Evolutionary conservation across 2,888 invertebrate species (phyloP).

Genomic region (Trichogramma dendrolimi): DNA sequence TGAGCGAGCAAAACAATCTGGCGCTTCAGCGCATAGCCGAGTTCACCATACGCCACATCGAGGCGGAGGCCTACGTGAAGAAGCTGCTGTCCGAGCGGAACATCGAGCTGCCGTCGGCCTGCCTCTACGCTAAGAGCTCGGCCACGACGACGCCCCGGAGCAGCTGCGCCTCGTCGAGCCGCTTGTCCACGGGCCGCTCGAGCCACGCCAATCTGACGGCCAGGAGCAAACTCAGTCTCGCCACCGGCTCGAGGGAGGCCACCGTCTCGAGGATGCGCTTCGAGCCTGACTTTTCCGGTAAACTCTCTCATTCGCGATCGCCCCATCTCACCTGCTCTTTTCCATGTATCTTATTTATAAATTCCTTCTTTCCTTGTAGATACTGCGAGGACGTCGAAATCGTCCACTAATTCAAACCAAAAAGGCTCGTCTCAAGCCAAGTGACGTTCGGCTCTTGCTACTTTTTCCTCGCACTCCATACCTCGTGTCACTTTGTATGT

Average conservation of each 20-base stretch:
- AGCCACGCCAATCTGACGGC: background rate
- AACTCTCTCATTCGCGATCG: background rate
- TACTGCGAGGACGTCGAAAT: background rate
- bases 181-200: conserved; percentile 8
- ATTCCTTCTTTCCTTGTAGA: background rate
- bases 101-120: conserved; percentile 43
- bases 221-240: background rate
- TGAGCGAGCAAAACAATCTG: conserved; percentile 59
- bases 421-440: background rate
- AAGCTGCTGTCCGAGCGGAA: conserved; percentile 46
- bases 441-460: too few species aligned
- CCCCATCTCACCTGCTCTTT: too few species aligned
- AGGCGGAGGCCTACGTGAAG: conserved; percentile 50
- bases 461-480: too few species aligned
- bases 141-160: conserved; percentile 33
- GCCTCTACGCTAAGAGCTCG: conserved; percentile 35
- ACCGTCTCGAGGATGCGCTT: conserved; percentile 1
- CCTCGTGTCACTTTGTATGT: too few species aligned
- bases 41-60: conserved; percentile 51
- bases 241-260: too few species aligned
- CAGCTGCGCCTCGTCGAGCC: conserved; percentile 33
- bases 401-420: background rate
- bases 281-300: conserved; percentile 13
- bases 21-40: conserved; percentile 58
- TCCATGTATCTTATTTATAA: background rate